These are phyloP conservation scores for Pipistrellus kuhlii DNA, from an alignment of 2,797 vertebrate genomes.

Conservation along the genomic window DNA sequence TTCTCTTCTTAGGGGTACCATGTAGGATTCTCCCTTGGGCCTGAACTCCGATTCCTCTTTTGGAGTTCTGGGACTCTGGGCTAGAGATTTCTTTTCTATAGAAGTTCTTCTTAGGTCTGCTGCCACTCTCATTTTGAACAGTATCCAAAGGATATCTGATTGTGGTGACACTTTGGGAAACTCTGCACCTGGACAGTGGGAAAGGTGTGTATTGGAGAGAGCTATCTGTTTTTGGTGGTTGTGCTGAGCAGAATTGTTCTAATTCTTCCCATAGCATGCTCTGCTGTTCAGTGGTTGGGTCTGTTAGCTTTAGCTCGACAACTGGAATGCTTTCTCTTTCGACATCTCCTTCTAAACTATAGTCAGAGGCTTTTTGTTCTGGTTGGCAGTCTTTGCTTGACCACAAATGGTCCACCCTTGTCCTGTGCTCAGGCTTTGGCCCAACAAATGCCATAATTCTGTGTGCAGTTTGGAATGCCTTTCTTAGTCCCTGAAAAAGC, in stretches of 20 bases:
- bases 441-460: conserved; percentile 6
- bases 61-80: conserved; percentile 1
- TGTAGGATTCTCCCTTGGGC: background rate
- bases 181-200: background rate
- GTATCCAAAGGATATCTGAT: background rate
- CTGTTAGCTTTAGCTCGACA: background rate
- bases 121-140: background rate
- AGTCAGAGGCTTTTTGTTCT: conserved; percentile 56
- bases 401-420: background rate
- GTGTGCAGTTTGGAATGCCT: conserved; percentile 59
- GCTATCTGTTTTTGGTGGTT: background rate
- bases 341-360: background rate
- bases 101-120: conserved; percentile 14
- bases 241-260: background rate
- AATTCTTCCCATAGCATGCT: background rate
- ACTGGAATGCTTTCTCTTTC: background rate
- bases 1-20: background rate
- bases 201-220: background rate
- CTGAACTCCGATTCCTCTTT: conserved; percentile 7
- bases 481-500: conserved; percentile 64
- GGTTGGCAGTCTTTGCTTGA: conserved; percentile 33
- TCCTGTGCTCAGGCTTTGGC: conserved; percentile 48
- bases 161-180: background rate
- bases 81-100: background rate
- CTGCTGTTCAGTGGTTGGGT: conserved; percentile 20